Conservation (phyloP, 2,113 vertebrate genomes). For the Channa maculata region DNA sequence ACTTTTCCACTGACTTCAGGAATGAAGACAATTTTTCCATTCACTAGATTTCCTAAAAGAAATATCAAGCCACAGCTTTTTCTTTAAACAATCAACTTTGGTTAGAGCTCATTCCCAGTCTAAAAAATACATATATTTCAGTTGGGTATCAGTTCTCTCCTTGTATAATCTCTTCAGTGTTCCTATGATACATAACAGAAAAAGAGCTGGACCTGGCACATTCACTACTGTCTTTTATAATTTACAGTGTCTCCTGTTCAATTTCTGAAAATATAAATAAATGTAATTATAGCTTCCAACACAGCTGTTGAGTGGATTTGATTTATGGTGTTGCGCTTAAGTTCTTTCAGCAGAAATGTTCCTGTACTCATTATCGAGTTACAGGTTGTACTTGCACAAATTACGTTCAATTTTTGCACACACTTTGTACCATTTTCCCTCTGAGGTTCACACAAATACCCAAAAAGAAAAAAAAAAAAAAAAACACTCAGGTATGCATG, state of each 20-base stretch:
- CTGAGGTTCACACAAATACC: neutral
- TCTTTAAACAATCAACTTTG: slow-evolving; percentile 6
- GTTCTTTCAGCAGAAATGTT: slow-evolving; percentile 3
- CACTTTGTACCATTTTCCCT: no score
- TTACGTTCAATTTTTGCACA: neutral
- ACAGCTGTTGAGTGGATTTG: slow-evolving; percentile 2
- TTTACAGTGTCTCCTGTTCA: neutral
- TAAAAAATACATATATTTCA: neutral
- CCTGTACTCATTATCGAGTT: neutral
- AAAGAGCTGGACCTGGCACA: neutral
- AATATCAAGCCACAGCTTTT: neutral
- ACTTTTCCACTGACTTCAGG: no score
- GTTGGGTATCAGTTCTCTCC: neutral
- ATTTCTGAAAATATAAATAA: neutral
- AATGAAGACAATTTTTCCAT: slow-evolving; percentile 1
- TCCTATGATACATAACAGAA: neutral
- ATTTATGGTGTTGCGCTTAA: slow-evolving; percentile 11
- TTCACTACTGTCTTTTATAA: neutral
- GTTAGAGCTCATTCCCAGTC: neutral
- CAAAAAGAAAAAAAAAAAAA: slow-evolving; percentile 12
- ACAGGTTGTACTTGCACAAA: neutral
- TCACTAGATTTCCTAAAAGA: neutral
- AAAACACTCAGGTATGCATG: neutral
- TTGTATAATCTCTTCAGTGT: slow-evolving; percentile 6
- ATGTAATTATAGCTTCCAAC: neutral